Evolutionary conservation across 1,140 invertebrate species (phyloP), one percentile per base, ranked within the genome.

Genomic region (Drosophila quadrilineata): DNA sequence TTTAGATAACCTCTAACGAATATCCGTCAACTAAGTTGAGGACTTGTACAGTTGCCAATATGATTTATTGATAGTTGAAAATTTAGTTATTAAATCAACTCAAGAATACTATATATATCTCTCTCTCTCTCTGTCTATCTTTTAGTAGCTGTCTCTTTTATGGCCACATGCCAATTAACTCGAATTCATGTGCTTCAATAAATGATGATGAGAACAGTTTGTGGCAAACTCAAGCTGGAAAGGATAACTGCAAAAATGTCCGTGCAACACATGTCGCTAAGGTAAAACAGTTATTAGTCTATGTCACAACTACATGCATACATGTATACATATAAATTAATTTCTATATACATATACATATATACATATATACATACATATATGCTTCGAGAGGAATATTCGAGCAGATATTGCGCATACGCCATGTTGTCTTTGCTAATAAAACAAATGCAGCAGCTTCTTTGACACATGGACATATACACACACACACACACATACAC

Each of bases 271-370:
- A 74, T 77, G 79, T 84, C 70, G 70, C 73, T 84, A 74, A 85
- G 77, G 79, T 84, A 84, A 84, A 84, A 84, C 85, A 84, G 77
- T 85, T 84, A 85, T 84, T 84, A 84, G 77, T 84, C 71, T 66
- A 74, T 66, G n/a, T n/a, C n/a, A n/a, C n/a, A n/a, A n/a, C n/a
- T n/a, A n/a, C n/a, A 70, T 73, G 59, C 48, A 31, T 28, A 19
- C n/a, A 45, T 22, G 38, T 46, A 53, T 53, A 58, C 38, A 38
- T 17, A 50, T 36, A 38, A 10, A 24, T 26, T 50, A 50, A 17
- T n/a, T n/a, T n/a, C n/a, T n/a, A n/a, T n/a, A n/a, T 70, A 64
- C 36, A 26, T 19, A n/a, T 21, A 38, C 28, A 38, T 41, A 45
- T 33, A 52, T 19, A 28, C 31, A 48, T 19, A 31, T 10, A 48